Evolutionary conservation across 2,797 vertebrate species (phyloP).

Genomic region (Peromyscus melanophrys): DNA sequence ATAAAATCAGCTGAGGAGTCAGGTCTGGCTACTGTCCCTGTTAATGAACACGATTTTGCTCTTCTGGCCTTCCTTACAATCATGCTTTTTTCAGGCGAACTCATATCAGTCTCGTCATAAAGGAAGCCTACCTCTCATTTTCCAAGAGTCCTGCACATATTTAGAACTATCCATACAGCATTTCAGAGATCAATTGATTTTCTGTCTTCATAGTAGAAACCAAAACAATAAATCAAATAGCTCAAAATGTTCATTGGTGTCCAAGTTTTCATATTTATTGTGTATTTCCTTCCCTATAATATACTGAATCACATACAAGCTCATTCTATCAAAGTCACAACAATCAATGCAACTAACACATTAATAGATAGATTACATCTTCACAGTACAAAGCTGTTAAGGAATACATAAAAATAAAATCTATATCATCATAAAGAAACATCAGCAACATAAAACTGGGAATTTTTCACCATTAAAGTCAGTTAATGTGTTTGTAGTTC

Average conservation of each 20-base stretch:
- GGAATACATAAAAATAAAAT: background rate
- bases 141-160: background rate
- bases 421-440: background rate
- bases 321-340: slow-evolving; percentile 49
- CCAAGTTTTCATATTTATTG: background rate
- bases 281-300: background rate
- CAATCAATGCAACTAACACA: background rate
- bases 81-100: background rate
- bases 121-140: background rate
- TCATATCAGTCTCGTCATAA: background rate
- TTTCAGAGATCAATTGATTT: slow-evolving; percentile 39
- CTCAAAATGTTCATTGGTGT: background rate
- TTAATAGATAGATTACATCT: background rate
- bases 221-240: slow-evolving; percentile 42
- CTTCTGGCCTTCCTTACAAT: background rate
- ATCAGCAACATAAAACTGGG: background rate
- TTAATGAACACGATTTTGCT: background rate
- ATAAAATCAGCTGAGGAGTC: background rate
- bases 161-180: background rate
- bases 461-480: slow-evolving; percentile 1
- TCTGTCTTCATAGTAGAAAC: background rate
- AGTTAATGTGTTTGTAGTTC: background rate
- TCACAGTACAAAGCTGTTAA: background rate
- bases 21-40: background rate
- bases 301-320: slow-evolving; percentile 36